These are phyloP conservation scores for Andrena bucephala DNA, from an alignment of 2,888 invertebrate species.

Conservation along the genomic window DNA sequence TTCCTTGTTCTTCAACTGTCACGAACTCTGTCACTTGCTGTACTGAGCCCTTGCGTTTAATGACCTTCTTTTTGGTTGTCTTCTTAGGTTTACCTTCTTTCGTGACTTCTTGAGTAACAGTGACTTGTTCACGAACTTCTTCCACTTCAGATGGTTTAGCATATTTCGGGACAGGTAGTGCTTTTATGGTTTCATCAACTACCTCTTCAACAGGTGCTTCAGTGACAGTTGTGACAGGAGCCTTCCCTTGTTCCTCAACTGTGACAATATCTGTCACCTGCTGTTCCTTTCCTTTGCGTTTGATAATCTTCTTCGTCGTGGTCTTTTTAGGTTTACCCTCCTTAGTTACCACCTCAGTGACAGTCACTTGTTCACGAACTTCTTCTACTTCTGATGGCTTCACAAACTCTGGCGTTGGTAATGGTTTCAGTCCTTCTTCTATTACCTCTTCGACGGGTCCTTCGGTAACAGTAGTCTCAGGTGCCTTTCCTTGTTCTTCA, in stretches of 20 bases:
- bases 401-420: constrained; percentile 66
- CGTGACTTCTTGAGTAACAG: constrained; percentile 43
- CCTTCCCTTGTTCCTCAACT: constrained; percentile 71
- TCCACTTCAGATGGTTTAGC: constrained; percentile 79
- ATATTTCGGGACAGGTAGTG: constrained; percentile 81
- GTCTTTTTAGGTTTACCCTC: constrained; percentile 77
- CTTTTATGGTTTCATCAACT: constrained; percentile 68
- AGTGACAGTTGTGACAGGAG: constrained; percentile 66
- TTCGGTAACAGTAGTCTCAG: constrained; percentile 82
- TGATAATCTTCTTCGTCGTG: constrained; percentile 77
- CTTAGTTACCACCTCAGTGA: constrained; percentile 60
- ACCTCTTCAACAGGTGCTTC: constrained; percentile 78
- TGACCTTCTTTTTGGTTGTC: constrained; percentile 12
- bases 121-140: constrained; percentile 58
- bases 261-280: constrained; percentile 74
- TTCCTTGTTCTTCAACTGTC: constrained; percentile 72
- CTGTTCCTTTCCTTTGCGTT: constrained; percentile 77
- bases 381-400: constrained; percentile 25
- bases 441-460: constrained; percentile 64
- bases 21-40: constrained; percentile 42
- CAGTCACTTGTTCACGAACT: constrained; percentile 38
- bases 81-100: constrained; percentile 62
- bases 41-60: constrained; percentile 22
- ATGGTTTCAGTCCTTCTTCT: constrained; percentile 67
- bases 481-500: constrained; percentile 64